Base-by-base conservation (phyloP, 2,888 invertebrate species). In the Napeogenes inachia region DNA sequence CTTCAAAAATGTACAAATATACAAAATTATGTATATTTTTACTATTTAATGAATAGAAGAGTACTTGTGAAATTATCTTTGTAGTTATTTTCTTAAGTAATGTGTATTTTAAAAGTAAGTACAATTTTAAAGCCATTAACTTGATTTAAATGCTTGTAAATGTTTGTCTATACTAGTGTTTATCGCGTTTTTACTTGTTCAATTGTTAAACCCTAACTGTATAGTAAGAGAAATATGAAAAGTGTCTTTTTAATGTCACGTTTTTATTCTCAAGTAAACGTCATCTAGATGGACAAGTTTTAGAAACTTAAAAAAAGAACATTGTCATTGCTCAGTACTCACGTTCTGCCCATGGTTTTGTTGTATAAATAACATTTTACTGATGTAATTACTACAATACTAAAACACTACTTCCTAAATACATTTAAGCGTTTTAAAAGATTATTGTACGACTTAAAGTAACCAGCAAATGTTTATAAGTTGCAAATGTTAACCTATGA, bases 81-180 rank as follows among this genome's bases (percentile, higher is more conserved):
- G 1, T 42, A 2, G 6, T 1, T 35, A 35, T 35, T 35, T 35
- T 35, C 1, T 5, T 5, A 35, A 6, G 35, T 35, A 35, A 35
- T 42, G 3, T 42, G 42, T 42, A 42, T 8, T 10, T 59, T 60
- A 63, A 56, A 54, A 47, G 56, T 59, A 59, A 13, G 45, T 63
- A 70, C 66, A 71, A 71, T 73, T 79, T 83, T 84, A 83, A 82
- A 84, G 84, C 83, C 79, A 75, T 77, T 71, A 70, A 72, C 74
- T 75, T 74, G 80, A 63, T 75, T 72, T 77, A 78, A 79, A 78
- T 79, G 80, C 76, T 72, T 63, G 35, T 54, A 13, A 63, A 64
- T 63, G 56, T 13, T 0, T 6, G 3, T 42, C 42, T 10, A 42
- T 12, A 42, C 42, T 42, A 42, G 42, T 42, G 10, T 10, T 10